A percentile compares a stretch with the other conserved stretches of the same genome.
Evolutionary conservation across 2,888 invertebrate genomes (phyloP).

Genomic region (Mechanitis messenoides): DNA sequence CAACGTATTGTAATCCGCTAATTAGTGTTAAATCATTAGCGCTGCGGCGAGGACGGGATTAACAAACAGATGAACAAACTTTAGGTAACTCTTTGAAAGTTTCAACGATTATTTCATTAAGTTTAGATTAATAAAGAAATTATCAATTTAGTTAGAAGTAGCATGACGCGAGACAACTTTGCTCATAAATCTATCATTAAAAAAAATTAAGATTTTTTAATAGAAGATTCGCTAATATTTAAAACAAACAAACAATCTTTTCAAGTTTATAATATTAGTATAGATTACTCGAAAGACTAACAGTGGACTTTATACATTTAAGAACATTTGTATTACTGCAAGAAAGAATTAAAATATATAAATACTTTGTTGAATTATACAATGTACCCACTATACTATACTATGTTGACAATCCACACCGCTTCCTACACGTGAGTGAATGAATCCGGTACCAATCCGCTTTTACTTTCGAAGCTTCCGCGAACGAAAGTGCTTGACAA

Average conservation of each 20-base stretch:
- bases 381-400: background rate
- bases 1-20: constrained; percentile 41
- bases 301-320: background rate
- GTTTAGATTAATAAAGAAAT: too few relatives aligned
- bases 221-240: too few relatives aligned
- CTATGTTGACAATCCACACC: constrained; percentile 23
- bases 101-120: background rate
- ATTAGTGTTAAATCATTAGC: constrained; percentile 37
- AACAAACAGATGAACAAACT: background rate
- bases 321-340: too few relatives aligned
- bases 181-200: too few relatives aligned
- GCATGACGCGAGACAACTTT: too few relatives aligned
- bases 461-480: constrained; percentile 73
- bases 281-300: too few relatives aligned
- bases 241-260: too few relatives aligned
- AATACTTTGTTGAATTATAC: constrained; percentile 16
- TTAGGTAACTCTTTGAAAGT: background rate
- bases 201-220: too few relatives aligned
- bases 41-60: constrained; percentile 20
- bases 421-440: constrained; percentile 36
- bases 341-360: background rate
- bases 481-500: constrained; percentile 60
- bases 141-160: too few relatives aligned
- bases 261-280: too few relatives aligned
- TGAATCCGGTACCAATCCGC: constrained; percentile 59